These are phyloP conservation scores for Eugnorisma glareosa DNA, from an alignment of 2,888 invertebrate species.

Conservation along the genomic window DNA sequence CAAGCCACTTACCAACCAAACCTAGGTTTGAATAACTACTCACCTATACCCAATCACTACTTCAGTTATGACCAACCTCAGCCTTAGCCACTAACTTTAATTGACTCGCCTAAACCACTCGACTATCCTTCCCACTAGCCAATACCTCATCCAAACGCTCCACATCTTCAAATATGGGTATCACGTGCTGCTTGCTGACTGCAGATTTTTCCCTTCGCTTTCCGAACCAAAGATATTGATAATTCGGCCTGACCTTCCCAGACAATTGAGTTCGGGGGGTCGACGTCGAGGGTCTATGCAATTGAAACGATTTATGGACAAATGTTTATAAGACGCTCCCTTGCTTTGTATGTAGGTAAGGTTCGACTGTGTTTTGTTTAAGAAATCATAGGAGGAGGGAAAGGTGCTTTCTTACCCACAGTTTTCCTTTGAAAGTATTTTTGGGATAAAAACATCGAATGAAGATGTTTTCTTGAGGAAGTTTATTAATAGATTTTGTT, in stretches of 20 bases:
- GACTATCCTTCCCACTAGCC: constrained; percentile 22
- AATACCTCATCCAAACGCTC: constrained; percentile 63
- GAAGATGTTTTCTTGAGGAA: neutral
- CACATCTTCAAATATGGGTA: constrained; percentile 75
- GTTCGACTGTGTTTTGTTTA: constrained; percentile 26
- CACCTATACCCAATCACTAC: neutral
- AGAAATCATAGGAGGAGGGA: neutral
- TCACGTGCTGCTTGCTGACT: constrained; percentile 79
- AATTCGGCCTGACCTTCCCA: constrained; percentile 73
- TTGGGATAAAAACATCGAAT: neutral
- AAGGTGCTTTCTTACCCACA: neutral
- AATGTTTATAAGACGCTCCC: constrained; percentile 61
- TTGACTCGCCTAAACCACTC: neutral
- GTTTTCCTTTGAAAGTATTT: neutral
- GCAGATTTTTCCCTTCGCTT: constrained; percentile 79
- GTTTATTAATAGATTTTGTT: constrained; percentile 17
- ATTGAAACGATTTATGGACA: constrained; percentile 68
- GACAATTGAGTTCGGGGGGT: constrained; percentile 67
- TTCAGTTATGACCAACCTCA: neutral
- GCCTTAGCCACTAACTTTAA: neutral
- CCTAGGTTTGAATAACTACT: neutral
- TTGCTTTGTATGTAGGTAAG: constrained; percentile 18
- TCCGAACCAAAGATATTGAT: constrained; percentile 79
- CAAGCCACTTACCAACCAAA: neutral
- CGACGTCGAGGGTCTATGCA: constrained; percentile 51